Conservation (phyloP, 2,797 vertebrate genomes). For the Paratrypauchen microcephalus region DNA sequence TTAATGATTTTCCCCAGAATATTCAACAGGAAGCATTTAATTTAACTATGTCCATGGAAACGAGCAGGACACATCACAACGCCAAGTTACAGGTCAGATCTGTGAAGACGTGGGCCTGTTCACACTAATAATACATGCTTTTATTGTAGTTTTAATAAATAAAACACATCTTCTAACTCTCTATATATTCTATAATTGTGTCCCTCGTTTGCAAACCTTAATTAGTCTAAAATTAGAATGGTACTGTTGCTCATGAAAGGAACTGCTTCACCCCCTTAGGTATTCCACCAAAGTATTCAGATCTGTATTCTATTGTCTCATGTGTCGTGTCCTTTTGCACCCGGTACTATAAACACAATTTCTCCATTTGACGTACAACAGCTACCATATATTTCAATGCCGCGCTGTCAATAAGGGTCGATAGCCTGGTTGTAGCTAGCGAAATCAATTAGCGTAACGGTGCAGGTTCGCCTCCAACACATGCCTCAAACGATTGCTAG, state of each 20-base stretch:
- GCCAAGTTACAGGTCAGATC: too few relatives aligned
- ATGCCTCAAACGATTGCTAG: conserved; percentile 29
- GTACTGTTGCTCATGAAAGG: conserved; percentile 5
- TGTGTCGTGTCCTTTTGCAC: conserved; percentile 2
- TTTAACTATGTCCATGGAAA: too few relatives aligned
- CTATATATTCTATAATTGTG: not conserved
- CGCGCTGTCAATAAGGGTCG: conserved; percentile 38
- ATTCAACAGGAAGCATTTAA: too few relatives aligned
- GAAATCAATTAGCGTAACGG: conserved; percentile 50
- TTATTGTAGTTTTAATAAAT: too few relatives aligned
- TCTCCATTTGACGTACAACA: conserved; percentile 10
- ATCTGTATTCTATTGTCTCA: not conserved
- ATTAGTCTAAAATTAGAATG: conserved; percentile 1
- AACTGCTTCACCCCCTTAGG: not conserved
- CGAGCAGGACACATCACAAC: too few relatives aligned
- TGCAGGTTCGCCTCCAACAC: conserved; percentile 28
- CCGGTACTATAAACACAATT: conserved; percentile 2
- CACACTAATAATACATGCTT: too few relatives aligned
- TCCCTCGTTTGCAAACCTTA: not conserved
- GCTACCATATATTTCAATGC: conserved; percentile 28
- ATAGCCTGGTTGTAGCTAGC: conserved; percentile 28
- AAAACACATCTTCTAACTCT: too few relatives aligned
- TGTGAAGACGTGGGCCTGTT: too few relatives aligned
- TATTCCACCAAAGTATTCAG: not conserved
- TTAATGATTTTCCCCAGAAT: too few relatives aligned